A percentile compares a stretch with the other conserved stretches of the same genome.
Conservation (phyloP, 1,140 invertebrate species). For the Trinorchestia longiramus region DNA sequence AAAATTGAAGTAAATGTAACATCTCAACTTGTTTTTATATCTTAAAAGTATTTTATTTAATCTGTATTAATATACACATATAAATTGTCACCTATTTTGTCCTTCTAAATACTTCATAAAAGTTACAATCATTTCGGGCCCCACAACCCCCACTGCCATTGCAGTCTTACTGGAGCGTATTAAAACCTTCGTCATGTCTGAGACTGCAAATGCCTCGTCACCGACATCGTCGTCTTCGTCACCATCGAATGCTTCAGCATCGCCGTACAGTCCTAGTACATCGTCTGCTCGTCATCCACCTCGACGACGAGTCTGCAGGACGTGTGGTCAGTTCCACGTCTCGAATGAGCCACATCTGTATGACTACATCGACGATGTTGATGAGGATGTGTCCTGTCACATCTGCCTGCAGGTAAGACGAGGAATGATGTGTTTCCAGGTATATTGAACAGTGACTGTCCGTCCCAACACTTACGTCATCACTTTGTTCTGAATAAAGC, state of each 20-base stretch:
- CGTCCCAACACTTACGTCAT: no score
- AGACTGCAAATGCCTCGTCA: background rate
- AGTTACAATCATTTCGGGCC: background rate
- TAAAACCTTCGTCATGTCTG: background rate
- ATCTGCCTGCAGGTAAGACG: constrained; percentile 71
- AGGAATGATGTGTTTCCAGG: background rate
- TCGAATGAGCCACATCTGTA: constrained; percentile 72
- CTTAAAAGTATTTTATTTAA: background rate
- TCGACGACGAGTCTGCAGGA: constrained; percentile 68
- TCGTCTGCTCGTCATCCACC: constrained; percentile 44
- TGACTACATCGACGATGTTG: constrained; percentile 73
- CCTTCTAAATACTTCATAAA: background rate
- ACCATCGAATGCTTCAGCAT: background rate
- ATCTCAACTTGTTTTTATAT: background rate
- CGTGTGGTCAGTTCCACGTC: constrained; percentile 72
- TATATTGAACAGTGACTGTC: no score
- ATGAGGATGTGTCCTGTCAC: constrained; percentile 73
- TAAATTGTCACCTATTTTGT: background rate
- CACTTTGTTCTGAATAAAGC: no score
- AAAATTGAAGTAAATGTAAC: background rate
- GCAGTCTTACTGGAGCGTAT: background rate
- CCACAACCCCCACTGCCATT: background rate
- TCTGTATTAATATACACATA: background rate
- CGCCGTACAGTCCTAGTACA: constrained; percentile 3
- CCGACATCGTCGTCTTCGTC: constrained; percentile 54